phyloP scores from a whole-genome alignment of 2,797 vertebrate species.

The Falco peregrinus region DNA sequence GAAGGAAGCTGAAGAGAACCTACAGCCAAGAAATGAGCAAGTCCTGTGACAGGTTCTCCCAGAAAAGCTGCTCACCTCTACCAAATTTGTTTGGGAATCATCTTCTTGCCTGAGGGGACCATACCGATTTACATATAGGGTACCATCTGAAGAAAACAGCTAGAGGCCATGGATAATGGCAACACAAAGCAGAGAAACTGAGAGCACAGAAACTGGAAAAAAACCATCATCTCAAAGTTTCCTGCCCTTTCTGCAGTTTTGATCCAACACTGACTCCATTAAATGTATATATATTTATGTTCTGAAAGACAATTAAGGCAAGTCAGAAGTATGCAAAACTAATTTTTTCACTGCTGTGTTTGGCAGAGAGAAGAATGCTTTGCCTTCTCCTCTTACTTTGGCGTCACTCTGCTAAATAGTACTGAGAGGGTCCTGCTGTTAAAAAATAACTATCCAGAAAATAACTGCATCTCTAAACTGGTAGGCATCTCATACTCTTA shows the following conservation, averaged over 20 bases:
- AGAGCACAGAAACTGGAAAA: background rate
- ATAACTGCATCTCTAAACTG: background rate
- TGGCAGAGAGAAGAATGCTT: background rate
- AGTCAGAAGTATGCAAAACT: background rate
- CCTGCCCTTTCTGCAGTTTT: background rate
- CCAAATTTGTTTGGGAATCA: background rate
- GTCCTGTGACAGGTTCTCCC: background rate
- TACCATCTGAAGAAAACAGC: background rate
- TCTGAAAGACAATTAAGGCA: background rate
- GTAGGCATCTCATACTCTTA: background rate
- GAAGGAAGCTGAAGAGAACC: background rate
- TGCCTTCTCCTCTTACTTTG: background rate
- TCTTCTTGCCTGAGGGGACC: background rate
- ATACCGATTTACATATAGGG: background rate
- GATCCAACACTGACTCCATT: background rate
- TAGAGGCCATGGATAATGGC: background rate
- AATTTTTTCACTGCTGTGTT: background rate
- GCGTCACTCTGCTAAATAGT: background rate
- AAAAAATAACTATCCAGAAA: background rate
- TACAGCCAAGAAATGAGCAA: background rate
- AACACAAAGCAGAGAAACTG: background rate
- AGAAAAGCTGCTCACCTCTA: background rate
- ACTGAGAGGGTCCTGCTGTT: background rate
- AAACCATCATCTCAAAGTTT: background rate
- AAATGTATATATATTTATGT: background rate